Conservation (phyloP, 2,888 invertebrate genomes). For the Mythimna ferrago region DNA sequence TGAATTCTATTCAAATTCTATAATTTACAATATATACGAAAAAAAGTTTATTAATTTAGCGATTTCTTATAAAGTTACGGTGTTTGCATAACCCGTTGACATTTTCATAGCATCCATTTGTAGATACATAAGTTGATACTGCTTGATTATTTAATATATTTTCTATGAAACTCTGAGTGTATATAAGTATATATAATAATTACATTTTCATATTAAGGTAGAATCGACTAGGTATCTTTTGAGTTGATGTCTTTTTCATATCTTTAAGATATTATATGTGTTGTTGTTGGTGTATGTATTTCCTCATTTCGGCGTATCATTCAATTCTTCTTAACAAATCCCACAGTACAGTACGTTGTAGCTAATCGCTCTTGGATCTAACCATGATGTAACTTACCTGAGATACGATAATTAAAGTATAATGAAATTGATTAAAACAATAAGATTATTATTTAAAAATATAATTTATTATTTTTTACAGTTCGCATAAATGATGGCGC, state of each 20-base stretch:
- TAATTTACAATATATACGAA: too few relatives aligned
- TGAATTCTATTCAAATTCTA: too few relatives aligned
- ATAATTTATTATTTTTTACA: conserved; percentile 62
- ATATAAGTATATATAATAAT: too few relatives aligned
- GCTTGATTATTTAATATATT: not conserved
- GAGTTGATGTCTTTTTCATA: not conserved
- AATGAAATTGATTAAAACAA: conserved; percentile 17
- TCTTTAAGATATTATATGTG: not conserved
- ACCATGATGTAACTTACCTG: not conserved
- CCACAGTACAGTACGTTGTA: not conserved
- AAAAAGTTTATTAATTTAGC: too few relatives aligned
- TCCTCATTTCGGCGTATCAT: not conserved
- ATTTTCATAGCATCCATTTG: not conserved
- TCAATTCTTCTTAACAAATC: not conserved
- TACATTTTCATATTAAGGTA: too few relatives aligned
- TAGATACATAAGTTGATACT: not conserved
- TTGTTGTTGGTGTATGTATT: not conserved
- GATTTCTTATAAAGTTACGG: too few relatives aligned
- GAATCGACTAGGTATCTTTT: not conserved
- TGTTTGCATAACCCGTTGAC: not conserved
- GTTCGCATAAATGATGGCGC: conserved; percentile 39
- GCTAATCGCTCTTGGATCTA: not conserved
- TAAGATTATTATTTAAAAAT: conserved; percentile 32
- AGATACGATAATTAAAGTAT: not conserved
- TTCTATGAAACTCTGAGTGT: not conserved